phyloP scores from a whole-genome alignment of 2,888 invertebrate genomes.

The Stramonita haemastoma region DNA sequence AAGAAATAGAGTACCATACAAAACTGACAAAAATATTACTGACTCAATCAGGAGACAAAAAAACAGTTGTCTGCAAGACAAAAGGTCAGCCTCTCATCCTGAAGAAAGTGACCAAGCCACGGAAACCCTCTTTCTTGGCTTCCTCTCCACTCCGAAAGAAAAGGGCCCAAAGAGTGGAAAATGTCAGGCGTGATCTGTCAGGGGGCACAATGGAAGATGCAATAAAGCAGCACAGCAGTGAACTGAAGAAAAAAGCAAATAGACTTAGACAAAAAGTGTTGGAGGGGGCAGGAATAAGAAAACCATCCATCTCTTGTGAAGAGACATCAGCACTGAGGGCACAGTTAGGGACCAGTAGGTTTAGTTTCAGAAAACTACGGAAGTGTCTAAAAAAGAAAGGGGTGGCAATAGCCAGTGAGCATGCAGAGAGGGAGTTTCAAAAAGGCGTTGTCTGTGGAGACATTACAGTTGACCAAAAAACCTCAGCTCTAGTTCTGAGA shows the following conservation, averaged over 20 bases:
- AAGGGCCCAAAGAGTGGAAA: background rate
- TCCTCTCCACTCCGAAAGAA: background rate
- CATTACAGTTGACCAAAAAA: background rate
- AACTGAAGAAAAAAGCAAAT: background rate
- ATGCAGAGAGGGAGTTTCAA: background rate
- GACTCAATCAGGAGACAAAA: background rate
- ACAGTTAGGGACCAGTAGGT: background rate
- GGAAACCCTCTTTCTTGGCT: background rate
- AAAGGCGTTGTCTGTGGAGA: background rate
- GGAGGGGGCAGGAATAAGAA: background rate
- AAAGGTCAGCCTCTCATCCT: background rate
- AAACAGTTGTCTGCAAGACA: background rate
- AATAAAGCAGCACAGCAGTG: background rate
- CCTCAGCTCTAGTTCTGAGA: background rate
- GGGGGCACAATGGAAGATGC: background rate
- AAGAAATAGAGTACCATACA: background rate
- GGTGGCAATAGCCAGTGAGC: background rate
- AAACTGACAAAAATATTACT: background rate
- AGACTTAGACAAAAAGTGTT: background rate
- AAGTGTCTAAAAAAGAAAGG: background rate
- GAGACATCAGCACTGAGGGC: background rate
- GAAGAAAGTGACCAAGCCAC: background rate
- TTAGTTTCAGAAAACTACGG: background rate
- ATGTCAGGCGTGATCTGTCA: background rate
- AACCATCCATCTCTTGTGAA: background rate